A percentile compares a stretch with the other conserved stretches of the same genome.
These are phyloP conservation scores for Drosophila nigricruria DNA, from an alignment of 2,888 invertebrate species.

Conservation along the genomic window DNA sequence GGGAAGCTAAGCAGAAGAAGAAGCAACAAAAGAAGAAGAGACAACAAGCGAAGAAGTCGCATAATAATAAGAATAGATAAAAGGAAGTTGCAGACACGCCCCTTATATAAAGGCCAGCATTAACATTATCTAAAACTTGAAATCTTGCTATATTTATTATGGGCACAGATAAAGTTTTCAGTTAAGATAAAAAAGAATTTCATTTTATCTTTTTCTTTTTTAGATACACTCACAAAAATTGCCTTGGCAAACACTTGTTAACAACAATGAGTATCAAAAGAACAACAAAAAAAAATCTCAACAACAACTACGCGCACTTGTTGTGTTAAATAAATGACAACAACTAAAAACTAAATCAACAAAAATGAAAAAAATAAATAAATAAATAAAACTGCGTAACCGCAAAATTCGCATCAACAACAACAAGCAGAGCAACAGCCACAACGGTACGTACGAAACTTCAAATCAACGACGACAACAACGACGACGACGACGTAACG, in stretches of 20 bases:
- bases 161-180: constrained; percentile 32
- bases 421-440: constrained; percentile 26
- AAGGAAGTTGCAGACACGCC: constrained; percentile 18
- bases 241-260: constrained; percentile 33
- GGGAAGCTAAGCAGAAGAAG: constrained; percentile 49
- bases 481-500: constrained; percentile 19
- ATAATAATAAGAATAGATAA: constrained; percentile 8
- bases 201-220: neutral
- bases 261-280: constrained; percentile 15
- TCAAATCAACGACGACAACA: constrained; percentile 37
- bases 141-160: constrained; percentile 6
- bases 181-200: constrained; percentile 23
- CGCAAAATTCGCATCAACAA: constrained; percentile 35
- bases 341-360: constrained; percentile 32
- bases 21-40: neutral
- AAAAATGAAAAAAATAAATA: constrained; percentile 13
- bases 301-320: constrained; percentile 42
- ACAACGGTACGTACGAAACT: constrained; percentile 20
- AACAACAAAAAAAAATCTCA: neutral
- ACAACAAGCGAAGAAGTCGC: constrained; percentile 8
- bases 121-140: constrained; percentile 52
- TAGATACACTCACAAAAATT: constrained; percentile 31
- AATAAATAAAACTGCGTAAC: constrained; percentile 33
- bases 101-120: constrained; percentile 26
- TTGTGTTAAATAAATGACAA: constrained; percentile 46